phyloP scores from a whole-genome alignment of 2,113 vertebrate species.

The Ptyas mucosa region DNA sequence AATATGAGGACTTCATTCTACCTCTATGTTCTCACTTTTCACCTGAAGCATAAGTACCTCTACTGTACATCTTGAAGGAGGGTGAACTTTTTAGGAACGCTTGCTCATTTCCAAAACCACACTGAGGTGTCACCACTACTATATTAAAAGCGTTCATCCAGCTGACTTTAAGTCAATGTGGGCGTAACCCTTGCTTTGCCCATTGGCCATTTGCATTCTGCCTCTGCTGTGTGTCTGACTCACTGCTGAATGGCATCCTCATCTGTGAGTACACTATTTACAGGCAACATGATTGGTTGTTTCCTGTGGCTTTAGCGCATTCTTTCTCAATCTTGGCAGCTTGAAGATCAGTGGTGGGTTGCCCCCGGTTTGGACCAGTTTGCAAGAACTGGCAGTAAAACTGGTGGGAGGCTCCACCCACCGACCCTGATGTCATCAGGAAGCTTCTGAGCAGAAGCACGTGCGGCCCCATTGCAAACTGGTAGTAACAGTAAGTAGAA shows the following conservation, averaged over 20 bases:
- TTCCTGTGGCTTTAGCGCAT: neutral
- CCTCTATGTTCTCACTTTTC: neutral
- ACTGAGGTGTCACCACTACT: neutral
- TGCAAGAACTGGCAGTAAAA: too few species aligned
- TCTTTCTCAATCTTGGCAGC: neutral
- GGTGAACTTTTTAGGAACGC: neutral
- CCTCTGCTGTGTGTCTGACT: neutral
- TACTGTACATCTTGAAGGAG: neutral
- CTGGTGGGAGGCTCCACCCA: too few species aligned
- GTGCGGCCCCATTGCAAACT: too few species aligned
- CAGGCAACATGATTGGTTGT: neutral
- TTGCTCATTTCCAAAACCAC: neutral
- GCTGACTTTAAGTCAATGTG: neutral
- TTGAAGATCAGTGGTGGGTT: neutral
- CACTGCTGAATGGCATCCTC: neutral
- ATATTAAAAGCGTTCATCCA: neutral
- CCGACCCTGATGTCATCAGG: too few species aligned
- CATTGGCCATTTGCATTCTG: neutral
- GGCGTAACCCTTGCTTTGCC: neutral
- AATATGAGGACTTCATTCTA: neutral
- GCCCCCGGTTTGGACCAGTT: too few species aligned
- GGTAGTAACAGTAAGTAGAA: too few species aligned
- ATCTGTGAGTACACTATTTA: neutral
- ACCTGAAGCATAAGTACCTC: neutral
- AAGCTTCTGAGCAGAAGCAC: too few species aligned